A percentile compares a stretch with the other conserved stretches of the same genome.
Conservation (phyloP, 2,888 invertebrate genomes). For the Trachelus tabidus region DNA sequence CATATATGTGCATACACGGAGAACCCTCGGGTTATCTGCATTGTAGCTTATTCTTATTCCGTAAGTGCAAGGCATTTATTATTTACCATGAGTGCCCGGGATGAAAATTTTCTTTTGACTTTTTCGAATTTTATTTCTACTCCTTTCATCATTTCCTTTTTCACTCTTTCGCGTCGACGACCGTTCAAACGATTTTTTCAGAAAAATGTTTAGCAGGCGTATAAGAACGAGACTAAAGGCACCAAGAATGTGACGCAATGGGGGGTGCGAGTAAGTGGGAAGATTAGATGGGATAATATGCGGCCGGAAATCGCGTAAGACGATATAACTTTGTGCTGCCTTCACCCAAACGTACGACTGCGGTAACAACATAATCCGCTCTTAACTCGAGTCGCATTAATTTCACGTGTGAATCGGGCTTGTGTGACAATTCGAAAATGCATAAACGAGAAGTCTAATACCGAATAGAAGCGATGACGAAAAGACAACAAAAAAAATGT, state of each 20-base stretch:
- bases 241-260: neutral
- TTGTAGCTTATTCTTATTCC: neutral
- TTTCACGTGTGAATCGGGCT: neutral
- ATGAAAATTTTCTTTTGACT: neutral
- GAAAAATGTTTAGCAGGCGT: neutral
- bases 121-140: neutral
- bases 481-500: neutral
- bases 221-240: neutral
- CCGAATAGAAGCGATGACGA: neutral
- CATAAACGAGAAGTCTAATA: neutral
- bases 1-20: neutral
- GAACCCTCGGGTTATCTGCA: neutral
- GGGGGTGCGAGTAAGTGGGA: neutral
- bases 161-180: neutral
- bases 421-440: neutral
- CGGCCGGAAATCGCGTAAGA: neutral
- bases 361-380: neutral
- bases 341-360: neutral
- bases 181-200: neutral
- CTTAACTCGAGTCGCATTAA: neutral
- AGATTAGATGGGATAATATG: neutral
- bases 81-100: neutral
- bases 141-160: neutral
- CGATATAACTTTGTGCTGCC: neutral
- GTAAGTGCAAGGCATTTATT: neutral